Percentiles rank a stretch among this genome's conserved stretches.
phyloP scores from a whole-genome alignment of 2,797 vertebrate species.

The Zenarchopterus dispar region DNA sequence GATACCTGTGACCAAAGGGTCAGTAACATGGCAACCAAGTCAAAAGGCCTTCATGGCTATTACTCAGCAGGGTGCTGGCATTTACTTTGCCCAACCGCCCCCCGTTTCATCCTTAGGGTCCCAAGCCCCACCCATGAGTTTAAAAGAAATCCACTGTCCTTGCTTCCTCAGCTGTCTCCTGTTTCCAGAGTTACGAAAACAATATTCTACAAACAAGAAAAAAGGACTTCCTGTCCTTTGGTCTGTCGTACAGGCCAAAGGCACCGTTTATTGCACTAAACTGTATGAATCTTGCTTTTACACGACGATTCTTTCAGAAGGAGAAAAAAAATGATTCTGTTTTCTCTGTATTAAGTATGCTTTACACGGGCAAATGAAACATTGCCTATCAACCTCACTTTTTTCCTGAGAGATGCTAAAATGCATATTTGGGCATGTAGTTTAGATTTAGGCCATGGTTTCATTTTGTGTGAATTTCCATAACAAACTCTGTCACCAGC shows the following conservation, averaged over 20 bases:
- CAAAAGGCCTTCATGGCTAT: slow-evolving; percentile 74
- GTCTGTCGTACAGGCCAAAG: slow-evolving; percentile 57
- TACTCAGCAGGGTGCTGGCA: slow-evolving; percentile 75
- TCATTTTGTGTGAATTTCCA: slow-evolving; percentile 40
- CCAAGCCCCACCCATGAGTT: slow-evolving; percentile 57
- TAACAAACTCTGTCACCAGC: slow-evolving; percentile 53
- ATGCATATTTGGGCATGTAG: slow-evolving; percentile 11
- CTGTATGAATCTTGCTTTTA: slow-evolving; percentile 43
- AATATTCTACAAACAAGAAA: slow-evolving; percentile 64
- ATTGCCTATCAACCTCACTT: slow-evolving; percentile 6
- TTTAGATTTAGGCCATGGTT: slow-evolving; percentile 47
- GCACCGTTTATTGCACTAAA: slow-evolving; percentile 64
- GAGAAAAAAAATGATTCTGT: neutral
- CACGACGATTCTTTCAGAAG: slow-evolving; percentile 45
- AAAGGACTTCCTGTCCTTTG: slow-evolving; percentile 70
- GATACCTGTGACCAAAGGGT: slow-evolving; percentile 74
- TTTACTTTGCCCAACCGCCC: slow-evolving; percentile 65
- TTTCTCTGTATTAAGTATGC: slow-evolving; percentile 11
- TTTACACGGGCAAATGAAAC: slow-evolving; percentile 6
- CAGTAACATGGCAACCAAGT: slow-evolving; percentile 78
- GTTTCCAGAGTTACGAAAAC: slow-evolving; percentile 63
- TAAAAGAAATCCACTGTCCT: slow-evolving; percentile 68
- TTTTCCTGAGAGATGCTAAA: slow-evolving; percentile 13
- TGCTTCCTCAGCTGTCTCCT: slow-evolving; percentile 78
- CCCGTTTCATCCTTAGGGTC: slow-evolving; percentile 63